These are phyloP conservation scores for Conchocele bisecta DNA, from an alignment of 2,888 invertebrate genomes.

Conservation along the genomic window DNA sequence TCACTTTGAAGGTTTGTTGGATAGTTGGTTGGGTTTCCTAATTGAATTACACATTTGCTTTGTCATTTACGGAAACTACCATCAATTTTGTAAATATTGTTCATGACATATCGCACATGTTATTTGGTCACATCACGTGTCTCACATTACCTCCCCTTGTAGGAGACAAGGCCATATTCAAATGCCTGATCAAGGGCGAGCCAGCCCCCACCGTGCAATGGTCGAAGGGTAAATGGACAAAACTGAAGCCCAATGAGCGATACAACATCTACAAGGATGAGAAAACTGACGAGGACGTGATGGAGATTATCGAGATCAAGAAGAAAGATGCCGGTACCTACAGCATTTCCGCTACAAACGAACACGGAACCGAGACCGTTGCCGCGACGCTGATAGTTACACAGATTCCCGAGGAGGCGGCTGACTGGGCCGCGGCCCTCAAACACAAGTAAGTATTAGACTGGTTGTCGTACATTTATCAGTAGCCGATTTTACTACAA, in stretches of 20 bases:
- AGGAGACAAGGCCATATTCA: conserved; percentile 80
- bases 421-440: conserved; percentile 80
- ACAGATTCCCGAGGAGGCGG: conserved; percentile 79
- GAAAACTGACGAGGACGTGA: conserved; percentile 73
- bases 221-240: conserved; percentile 82
- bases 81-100: too few relatives aligned
- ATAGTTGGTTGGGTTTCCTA: too few relatives aligned
- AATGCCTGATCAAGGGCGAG: conserved; percentile 79
- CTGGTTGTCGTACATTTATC: not conserved
- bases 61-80: too few relatives aligned
- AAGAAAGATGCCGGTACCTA: conserved; percentile 82
- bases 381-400: conserved; percentile 82
- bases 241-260: conserved; percentile 75
- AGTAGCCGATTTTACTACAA: too few relatives aligned
- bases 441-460: conserved; percentile 76
- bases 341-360: conserved; percentile 80
- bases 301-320: conserved; percentile 78
- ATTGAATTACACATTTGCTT: too few relatives aligned
- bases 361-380: conserved; percentile 79
- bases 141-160: not conserved
- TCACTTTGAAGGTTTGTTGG: too few relatives aligned
- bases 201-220: conserved; percentile 80
- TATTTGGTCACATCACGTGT: not conserved
- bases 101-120: too few relatives aligned
- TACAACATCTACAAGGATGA: conserved; percentile 78